Percentiles rank a stretch among this genome's conserved stretches.
These are phyloP conservation scores for Protosalanx chinensis DNA, from an alignment of 2,797 vertebrate genomes.

Conservation along the genomic window DNA sequence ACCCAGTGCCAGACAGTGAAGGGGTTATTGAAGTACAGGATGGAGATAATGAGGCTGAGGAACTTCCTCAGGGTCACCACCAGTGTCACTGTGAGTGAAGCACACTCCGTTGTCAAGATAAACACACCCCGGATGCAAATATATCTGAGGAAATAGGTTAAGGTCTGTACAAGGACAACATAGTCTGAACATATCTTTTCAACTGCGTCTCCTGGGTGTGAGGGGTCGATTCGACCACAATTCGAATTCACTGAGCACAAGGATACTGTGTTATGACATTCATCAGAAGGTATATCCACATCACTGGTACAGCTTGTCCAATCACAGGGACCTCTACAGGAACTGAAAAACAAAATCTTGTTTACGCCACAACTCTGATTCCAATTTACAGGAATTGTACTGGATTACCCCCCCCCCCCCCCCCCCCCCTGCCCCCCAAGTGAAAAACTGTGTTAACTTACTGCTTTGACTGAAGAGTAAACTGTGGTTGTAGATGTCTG, in stretches of 20 bases:
- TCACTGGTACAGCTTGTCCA: slow-evolving; percentile 76
- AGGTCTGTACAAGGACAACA: slow-evolving; percentile 30
- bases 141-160: slow-evolving; percentile 77
- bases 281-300: slow-evolving; percentile 95
- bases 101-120: slow-evolving; percentile 91
- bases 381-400: background rate
- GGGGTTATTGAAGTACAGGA: slow-evolving; percentile 91
- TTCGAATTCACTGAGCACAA: slow-evolving; percentile 47
- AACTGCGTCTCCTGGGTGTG: background rate
- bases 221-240: background rate
- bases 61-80: slow-evolving; percentile 97
- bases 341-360: slow-evolving; percentile 67
- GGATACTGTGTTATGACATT: slow-evolving; percentile 98
- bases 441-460: slow-evolving; percentile 64
- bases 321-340: slow-evolving; percentile 75
- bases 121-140: slow-evolving; percentile 95
- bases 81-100: slow-evolving; percentile 93
- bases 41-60: slow-evolving; percentile 96
- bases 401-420: too few relatives aligned
- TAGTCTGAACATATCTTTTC: background rate
- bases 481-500: slow-evolving; percentile 87
- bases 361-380: background rate
- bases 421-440: too few relatives aligned
- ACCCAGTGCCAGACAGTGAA: slow-evolving; percentile 95
- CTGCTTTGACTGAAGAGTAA: slow-evolving; percentile 87